Conservation (phyloP, 2,113 vertebrate genomes). For the Oncorhynchus nerka region DNA sequence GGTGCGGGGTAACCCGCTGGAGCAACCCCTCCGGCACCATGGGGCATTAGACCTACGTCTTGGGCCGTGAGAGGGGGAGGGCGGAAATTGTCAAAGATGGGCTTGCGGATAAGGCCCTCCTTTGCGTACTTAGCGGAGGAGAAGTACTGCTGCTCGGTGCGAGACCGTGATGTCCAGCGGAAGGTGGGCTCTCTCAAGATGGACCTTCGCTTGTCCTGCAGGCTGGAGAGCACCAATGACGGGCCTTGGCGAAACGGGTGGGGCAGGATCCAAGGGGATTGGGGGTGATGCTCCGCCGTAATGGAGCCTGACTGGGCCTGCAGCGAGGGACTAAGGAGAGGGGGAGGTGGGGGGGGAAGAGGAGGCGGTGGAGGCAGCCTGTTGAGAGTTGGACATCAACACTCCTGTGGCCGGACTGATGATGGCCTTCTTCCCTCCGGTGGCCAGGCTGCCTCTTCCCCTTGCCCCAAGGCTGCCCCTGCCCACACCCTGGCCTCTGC, state of each 20-base stretch:
- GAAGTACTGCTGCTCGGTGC: constrained; percentile 90
- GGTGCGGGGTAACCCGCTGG: constrained; percentile 54
- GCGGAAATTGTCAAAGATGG: constrained; percentile 96
- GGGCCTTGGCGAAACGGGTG: constrained; percentile 83
- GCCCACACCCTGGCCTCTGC: constrained; percentile 73
- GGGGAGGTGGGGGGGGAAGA: constrained; percentile 93
- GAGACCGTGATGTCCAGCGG: constrained; percentile 90
- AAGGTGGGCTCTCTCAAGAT: constrained; percentile 95
- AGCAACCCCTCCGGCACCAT: constrained; percentile 41
- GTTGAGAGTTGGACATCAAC: constrained; percentile 82
- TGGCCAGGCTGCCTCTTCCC: constrained; percentile 73
- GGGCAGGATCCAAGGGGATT: constrained; percentile 91
- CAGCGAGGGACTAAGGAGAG: constrained; percentile 84
- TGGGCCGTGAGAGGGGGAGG: constrained; percentile 93
- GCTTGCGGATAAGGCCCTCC: constrained; percentile 97
- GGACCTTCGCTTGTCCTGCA: constrained; percentile 90
- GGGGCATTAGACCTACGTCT: constrained; percentile 86
- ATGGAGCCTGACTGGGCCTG: constrained; percentile 73
- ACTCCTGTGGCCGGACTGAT: constrained; percentile 77
- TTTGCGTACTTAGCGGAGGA: constrained; percentile 99
- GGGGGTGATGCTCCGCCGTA: constrained; percentile 79
- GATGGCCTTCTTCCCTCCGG: constrained; percentile 78
- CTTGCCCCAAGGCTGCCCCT: constrained; percentile 61
- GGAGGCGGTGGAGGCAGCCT: constrained; percentile 78
- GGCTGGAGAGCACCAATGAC: constrained; percentile 70